phyloP scores from a whole-genome alignment of 2,113 vertebrate species.

The Cichladusa arquata region DNA sequence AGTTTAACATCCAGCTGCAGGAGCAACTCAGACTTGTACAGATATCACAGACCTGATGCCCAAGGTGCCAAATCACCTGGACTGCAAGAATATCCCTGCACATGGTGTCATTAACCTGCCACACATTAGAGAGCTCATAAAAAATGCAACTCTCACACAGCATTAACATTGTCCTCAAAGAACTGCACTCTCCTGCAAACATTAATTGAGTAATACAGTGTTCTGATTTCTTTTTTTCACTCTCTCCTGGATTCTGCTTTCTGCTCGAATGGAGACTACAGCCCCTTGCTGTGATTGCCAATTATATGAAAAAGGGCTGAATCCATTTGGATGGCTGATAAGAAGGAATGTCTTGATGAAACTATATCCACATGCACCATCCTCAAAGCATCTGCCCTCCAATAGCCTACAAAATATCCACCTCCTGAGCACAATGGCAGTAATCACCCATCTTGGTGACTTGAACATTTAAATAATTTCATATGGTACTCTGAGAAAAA shows the following conservation, averaged over 20 bases:
- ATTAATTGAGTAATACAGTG: slow-evolving; percentile 15
- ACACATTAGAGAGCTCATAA: not conserved
- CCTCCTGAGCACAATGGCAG: not conserved
- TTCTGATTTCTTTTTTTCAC: not conserved
- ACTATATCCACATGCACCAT: not conserved
- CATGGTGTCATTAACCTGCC: not conserved
- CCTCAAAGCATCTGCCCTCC: not conserved
- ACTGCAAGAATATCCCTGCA: not conserved
- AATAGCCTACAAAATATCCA: not conserved
- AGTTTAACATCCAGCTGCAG: not conserved
- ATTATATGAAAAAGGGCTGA: slow-evolving; percentile 6
- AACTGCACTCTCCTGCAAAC: not conserved
- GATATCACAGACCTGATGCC: not conserved
- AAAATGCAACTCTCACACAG: not conserved
- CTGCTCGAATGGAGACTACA: not conserved
- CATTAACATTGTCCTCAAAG: not conserved
- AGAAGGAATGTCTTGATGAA: slow-evolving; percentile 16
- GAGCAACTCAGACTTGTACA: not conserved
- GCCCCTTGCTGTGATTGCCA: slow-evolving; percentile 32
- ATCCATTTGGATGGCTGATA: not conserved
- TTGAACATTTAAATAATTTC: slow-evolving; percentile 1
- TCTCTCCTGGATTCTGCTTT: slow-evolving; percentile 20
- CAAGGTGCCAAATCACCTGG: not conserved
- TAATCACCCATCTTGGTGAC: not conserved
- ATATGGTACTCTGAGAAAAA: not conserved